These are phyloP conservation scores for Pseudopodoces humilis DNA, from an alignment of 2,113 vertebrate species.

Conservation along the genomic window DNA sequence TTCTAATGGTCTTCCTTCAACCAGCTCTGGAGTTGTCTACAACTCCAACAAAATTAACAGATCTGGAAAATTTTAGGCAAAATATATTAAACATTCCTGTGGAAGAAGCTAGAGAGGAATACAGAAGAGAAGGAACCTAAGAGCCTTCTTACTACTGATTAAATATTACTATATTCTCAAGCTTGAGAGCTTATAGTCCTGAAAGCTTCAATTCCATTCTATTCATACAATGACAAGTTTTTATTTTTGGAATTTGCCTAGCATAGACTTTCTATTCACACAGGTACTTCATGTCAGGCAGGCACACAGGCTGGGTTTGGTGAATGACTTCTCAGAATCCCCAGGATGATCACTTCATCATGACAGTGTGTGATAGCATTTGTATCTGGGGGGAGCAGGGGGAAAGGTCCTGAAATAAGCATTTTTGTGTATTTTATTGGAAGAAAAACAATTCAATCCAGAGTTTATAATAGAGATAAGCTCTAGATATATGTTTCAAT, in stretches of 20 bases:
- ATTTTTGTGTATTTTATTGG: background rate
- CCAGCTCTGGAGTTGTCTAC: background rate
- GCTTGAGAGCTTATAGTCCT: background rate
- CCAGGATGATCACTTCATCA: background rate
- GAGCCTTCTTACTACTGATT: background rate
- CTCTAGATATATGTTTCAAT: background rate
- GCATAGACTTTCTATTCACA: background rate
- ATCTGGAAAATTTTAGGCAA: background rate
- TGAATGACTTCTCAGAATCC: background rate
- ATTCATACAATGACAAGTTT: background rate
- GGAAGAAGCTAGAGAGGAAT: background rate
- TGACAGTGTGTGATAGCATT: background rate
- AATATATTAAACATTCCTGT: background rate
- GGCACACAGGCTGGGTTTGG: background rate
- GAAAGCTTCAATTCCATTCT: background rate
- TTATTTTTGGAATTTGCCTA: background rate
- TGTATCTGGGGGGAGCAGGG: background rate
- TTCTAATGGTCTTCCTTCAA: background rate
- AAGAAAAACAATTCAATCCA: background rate
- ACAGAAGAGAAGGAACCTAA: background rate
- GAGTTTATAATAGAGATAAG: background rate
- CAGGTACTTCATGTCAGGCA: background rate
- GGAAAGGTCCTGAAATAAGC: background rate
- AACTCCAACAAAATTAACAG: background rate
- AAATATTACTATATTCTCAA: background rate